Evolutionary conservation across 64 coral and sea anemone species (phyloP).

Genomic region (Montipora efflorescens): DNA sequence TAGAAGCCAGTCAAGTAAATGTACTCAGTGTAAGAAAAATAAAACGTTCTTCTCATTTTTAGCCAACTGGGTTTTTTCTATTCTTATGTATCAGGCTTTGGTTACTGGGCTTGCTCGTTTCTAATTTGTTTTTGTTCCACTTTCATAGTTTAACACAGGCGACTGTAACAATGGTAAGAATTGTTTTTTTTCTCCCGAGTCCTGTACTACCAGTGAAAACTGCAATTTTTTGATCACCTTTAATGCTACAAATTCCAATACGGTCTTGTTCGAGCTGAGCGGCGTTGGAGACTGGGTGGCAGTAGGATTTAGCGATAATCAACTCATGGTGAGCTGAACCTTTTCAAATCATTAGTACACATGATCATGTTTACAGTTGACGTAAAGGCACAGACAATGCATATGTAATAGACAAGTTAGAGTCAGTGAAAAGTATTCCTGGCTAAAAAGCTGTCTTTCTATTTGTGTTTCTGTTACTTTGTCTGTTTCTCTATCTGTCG

Average conservation of each 20-base stretch:
- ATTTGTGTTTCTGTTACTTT: too few species aligned
- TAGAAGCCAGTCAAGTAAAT: too few species aligned
- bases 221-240: conserved; percentile 77
- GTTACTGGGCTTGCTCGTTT: too few species aligned
- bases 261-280: conserved; percentile 65
- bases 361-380: background rate
- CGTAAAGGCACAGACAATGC: background rate
- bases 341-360: background rate
- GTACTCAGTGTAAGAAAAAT: too few species aligned
- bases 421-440: background rate
- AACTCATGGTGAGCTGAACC: background rate
- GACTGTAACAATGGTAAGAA: conserved; percentile 41
- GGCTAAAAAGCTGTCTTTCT: too few species aligned
- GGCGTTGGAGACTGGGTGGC: conserved; percentile 5
- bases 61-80: too few species aligned
- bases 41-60: too few species aligned
- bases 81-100: too few species aligned
- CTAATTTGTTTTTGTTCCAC: too few species aligned
- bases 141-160: background rate
- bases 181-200: conserved; percentile 23
- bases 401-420: background rate
- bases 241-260: background rate
- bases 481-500: too few species aligned
- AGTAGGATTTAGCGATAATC: conserved; percentile 15
- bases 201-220: background rate